Base-by-base conservation (phyloP, 2,888 invertebrate genomes). In the Ectropis crepuscularia region DNA sequence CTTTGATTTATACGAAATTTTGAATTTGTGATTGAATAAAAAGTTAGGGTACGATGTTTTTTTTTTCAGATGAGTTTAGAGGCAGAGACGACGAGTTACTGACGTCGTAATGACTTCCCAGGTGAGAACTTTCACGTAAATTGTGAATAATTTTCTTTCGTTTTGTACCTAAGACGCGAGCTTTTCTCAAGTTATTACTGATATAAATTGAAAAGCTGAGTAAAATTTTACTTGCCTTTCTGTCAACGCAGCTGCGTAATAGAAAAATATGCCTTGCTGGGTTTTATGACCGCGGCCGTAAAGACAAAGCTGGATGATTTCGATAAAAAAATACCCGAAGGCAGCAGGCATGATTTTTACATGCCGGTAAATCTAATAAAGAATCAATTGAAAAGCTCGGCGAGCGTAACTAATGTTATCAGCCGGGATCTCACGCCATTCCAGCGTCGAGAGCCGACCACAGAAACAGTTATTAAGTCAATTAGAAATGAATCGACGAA, bases 401-500 rank as follows among this genome's bases (percentile, higher is more conserved):
- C 68, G 67, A 75, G 75, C 76, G 74, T 72, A 71, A 74, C 74
- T 76, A 79, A 82, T 79, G 68, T 77, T 79, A 81, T 82, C 80
- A 67, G 12, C 51, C 51, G 53, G 71, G 78, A 79, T 76, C 78
- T 83, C 72, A 70, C 70, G 70, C 73, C 73, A 75, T 75, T 72
- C 73, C 71, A 65, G 68, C 70, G 59, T 71, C 70, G 71, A 73
- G 70, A 71, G 71, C 53, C 63, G 72, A 70, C 70, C 75, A 72
- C 72, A 76, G 78, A 77, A 74, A 76, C 74, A 65, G 78, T 79
- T 78, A 78, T 74, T 75, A 79, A 78, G 74, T 78, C 78, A 78
- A 83, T 84, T 82, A 79, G 79, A 82, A 83, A 79, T 75, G 78
- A 81, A 81, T 78, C 78, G 77, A 76, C 75, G 71, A 80, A 78